A percentile compares a stretch with the other conserved stretches of the same genome.
These are phyloP conservation scores for Megaceryle maxima DNA, from an alignment of 2,113 vertebrate species.

Conservation along the genomic window DNA sequence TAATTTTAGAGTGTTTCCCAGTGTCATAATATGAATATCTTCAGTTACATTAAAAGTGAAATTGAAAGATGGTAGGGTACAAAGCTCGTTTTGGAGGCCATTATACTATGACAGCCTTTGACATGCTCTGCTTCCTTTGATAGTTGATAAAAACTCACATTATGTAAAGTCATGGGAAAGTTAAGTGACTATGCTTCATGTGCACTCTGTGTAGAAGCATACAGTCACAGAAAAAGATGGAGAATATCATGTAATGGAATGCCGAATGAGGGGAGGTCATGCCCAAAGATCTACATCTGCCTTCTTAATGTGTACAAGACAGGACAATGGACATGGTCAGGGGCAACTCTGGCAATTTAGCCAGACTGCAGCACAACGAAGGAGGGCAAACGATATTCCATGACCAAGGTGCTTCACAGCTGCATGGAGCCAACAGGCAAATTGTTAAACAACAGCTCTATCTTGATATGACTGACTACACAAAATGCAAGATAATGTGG, in stretches of 20 bases:
- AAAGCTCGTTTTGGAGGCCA: background rate
- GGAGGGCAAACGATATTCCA: background rate
- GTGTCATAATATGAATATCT: background rate
- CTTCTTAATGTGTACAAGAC: background rate
- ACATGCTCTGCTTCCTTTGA: background rate
- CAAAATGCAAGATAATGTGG: background rate
- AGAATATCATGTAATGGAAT: accelerated
- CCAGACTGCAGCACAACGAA: background rate
- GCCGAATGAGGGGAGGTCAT: background rate
- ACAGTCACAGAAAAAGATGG: background rate
- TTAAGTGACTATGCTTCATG: background rate
- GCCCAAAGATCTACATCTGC: background rate
- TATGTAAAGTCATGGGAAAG: background rate
- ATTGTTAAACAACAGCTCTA: background rate
- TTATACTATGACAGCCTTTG: background rate
- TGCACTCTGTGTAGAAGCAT: background rate
- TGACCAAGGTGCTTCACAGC: background rate
- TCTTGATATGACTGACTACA: background rate
- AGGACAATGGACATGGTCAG: accelerated
- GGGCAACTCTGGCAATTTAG: background rate
- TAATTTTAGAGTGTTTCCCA: background rate
- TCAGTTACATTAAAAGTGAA: background rate
- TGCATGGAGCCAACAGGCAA: background rate
- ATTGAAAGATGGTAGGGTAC: background rate
- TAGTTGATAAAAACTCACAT: background rate